Evolutionary conservation across 1,140 invertebrate species (phyloP), one percentile per base, ranked within the genome.

Genomic region (Rhizoglyphus robini): DNA sequence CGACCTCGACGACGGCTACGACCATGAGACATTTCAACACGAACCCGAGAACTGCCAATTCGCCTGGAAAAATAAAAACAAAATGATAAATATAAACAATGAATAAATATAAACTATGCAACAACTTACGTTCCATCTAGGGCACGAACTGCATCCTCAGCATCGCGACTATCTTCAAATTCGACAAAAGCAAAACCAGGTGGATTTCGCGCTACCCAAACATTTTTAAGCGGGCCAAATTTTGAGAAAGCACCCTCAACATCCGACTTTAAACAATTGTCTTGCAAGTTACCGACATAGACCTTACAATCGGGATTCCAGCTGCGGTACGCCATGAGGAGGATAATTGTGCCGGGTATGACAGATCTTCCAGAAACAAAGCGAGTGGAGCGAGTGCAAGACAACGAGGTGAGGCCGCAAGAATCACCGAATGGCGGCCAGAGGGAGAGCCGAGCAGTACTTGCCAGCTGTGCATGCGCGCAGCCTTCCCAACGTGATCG

Each of bases 291-390:
- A 25, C 96, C 96, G n/a, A 99, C 90, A 75, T 99, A 99, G 0
- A 99, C 91, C 79, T 99, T 99, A 76, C 91, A 96, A 25, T 90
- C 88, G 41, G 92, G 77, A 74, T 91, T 88, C 88, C 90, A 93
- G 76, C 92, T 88, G 65, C 88, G 83, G 77, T 65, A 68, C 8
- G 64, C 67, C 29, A 75, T 75, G 68, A 75, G 75, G 20, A n/a
- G n/a, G 25, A 27, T 61, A 13, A 38, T 31, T 59, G 13, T 3
- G 47, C 18, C 2, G 1, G 15, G 48, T 4, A 25, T 8, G 18
- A 23, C 13, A 4, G 48, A 51, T 23, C 1, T 13, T 20, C 47
- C 5, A 49, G 20, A 11, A 49, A 41, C 36, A 41, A 41, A 11
- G 36, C 8, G 8, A 18, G 36, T 41, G 36, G 36, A 41, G 36